Conservation (phyloP, 2,888 invertebrate species). For the Ganaspis brasiliensis region DNA sequence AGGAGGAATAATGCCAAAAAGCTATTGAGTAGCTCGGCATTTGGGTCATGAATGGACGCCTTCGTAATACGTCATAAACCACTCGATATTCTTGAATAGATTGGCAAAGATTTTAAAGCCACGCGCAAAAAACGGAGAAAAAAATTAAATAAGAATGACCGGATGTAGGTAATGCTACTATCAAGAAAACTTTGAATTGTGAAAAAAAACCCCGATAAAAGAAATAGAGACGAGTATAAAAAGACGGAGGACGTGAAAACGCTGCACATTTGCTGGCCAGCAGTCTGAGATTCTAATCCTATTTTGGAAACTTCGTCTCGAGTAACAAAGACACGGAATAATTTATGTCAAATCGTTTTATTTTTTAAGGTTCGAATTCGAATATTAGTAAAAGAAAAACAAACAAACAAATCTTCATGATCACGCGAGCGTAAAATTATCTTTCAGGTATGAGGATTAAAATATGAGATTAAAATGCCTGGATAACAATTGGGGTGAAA, state of each 20-base stretch:
- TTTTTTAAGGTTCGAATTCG: neutral
- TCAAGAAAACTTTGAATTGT: constrained; percentile 33
- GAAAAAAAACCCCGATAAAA: constrained; percentile 44
- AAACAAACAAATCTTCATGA: neutral
- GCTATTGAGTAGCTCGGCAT: constrained; percentile 62
- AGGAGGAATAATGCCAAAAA: constrained; percentile 62
- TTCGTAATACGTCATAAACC: constrained; percentile 67
- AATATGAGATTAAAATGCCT: constrained; percentile 13
- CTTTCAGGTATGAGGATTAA: constrained; percentile 5
- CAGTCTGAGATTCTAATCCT: constrained; percentile 72
- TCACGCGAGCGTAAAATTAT: constrained; percentile 18
- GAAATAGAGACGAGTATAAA: constrained; percentile 34
- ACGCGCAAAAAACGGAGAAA: constrained; percentile 66
- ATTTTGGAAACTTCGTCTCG: constrained; percentile 75
- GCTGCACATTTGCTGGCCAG: constrained; percentile 69
- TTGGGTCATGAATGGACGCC: constrained; percentile 61
- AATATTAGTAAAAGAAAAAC: neutral
- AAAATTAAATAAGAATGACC: constrained; percentile 76
- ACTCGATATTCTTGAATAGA: constrained; percentile 72
- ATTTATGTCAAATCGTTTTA: constrained; percentile 64
- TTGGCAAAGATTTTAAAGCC: constrained; percentile 51
- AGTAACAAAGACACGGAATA: constrained; percentile 76
- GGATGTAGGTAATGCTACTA: constrained; percentile 77
- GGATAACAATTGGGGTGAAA: constrained; percentile 3
- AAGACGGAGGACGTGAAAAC: constrained; percentile 64